Evolutionary conservation across 2,888 invertebrate genomes (phyloP).

Genomic region (Rosalia funebris): DNA sequence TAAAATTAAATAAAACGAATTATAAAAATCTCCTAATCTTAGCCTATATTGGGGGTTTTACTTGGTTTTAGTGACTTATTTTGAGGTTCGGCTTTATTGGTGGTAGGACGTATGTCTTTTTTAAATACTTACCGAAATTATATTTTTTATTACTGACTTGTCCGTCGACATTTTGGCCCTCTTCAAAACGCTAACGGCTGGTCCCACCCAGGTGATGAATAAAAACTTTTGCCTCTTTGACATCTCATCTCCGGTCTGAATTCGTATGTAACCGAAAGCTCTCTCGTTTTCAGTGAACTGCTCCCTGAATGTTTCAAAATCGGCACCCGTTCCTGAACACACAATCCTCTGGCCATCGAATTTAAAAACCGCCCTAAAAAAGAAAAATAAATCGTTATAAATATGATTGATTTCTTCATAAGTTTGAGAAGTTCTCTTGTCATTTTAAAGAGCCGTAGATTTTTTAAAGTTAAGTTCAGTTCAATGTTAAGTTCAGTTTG

Average conservation of each 20-base stretch:
- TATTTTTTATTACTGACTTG: constrained; percentile 80
- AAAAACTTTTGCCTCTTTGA: constrained; percentile 84
- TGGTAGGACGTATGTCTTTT: too few species aligned
- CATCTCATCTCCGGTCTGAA: constrained; percentile 85
- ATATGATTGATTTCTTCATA: too few species aligned
- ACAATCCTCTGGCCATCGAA: constrained; percentile 76
- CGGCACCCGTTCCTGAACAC: constrained; percentile 74
- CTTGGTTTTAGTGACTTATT: too few species aligned
- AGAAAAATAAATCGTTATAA: not conserved
- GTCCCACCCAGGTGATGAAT: constrained; percentile 82
- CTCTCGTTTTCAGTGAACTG: constrained; percentile 78
- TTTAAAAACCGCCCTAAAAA: constrained; percentile 78
- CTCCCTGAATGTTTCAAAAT: constrained; percentile 76
- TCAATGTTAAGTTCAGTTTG: too few species aligned
- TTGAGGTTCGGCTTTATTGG: too few species aligned
- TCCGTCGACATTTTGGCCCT: constrained; percentile 86
- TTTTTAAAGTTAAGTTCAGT: too few species aligned
- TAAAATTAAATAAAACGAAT: too few species aligned
- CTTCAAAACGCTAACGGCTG: constrained; percentile 78
- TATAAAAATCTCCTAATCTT: too few species aligned
- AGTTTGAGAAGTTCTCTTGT: too few species aligned
- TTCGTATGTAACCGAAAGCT: constrained; percentile 79
- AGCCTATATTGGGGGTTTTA: too few species aligned
- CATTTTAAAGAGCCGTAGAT: too few species aligned
- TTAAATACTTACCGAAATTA: constrained; percentile 73